Conservation (phyloP, 2,113 vertebrate species). For the Aleadryas rufinucha region DNA sequence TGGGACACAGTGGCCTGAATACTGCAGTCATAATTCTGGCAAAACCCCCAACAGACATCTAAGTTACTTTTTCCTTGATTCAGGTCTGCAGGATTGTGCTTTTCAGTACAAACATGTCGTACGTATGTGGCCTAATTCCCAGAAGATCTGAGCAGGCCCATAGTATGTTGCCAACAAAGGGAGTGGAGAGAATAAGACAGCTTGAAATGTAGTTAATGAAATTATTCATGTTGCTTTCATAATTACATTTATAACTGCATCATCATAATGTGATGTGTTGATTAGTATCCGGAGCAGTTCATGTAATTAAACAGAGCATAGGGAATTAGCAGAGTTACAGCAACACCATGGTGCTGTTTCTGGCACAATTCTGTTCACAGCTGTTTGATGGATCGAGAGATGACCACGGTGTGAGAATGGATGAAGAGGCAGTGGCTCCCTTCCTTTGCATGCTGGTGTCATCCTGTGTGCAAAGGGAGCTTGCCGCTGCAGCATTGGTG, state of each 20-base stretch:
- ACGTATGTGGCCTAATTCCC: background rate
- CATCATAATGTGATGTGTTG: constrained; percentile 16
- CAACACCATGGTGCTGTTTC: background rate
- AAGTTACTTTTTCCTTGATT: background rate
- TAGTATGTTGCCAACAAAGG: background rate
- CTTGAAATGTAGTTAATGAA: constrained; percentile 32
- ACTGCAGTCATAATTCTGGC: background rate
- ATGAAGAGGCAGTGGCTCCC: background rate
- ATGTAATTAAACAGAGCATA: background rate
- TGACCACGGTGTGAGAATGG: background rate
- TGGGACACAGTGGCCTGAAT: background rate
- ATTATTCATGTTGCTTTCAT: constrained; percentile 39
- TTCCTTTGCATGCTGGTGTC: background rate
- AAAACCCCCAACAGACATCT: background rate
- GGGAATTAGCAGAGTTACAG: background rate
- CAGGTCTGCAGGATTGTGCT: background rate
- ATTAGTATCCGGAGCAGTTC: constrained; percentile 15
- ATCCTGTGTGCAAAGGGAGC: background rate
- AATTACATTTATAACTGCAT: constrained; percentile 43
- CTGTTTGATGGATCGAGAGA: background rate
- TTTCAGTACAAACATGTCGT: background rate
- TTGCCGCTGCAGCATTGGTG: background rate
- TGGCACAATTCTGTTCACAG: background rate
- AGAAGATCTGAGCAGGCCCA: background rate
- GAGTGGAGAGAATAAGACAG: background rate